Evolutionary conservation across 92 coral and sea anemone genomes (phyloP).

Genomic region (Zoanthus sociatus): DNA sequence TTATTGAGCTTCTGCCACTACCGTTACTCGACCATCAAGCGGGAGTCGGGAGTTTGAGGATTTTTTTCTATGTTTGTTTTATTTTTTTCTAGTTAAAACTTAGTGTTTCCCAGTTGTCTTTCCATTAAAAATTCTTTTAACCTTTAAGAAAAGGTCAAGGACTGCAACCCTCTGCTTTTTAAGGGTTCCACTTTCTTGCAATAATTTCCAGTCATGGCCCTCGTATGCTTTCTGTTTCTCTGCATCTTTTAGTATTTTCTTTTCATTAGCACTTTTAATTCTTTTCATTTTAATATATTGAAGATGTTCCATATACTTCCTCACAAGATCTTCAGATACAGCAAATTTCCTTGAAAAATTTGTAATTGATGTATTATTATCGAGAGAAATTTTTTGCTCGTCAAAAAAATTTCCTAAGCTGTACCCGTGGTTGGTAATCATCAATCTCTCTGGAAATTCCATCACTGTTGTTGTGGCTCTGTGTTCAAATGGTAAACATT

Average conservation of each 20-base stretch:
- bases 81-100: no score
- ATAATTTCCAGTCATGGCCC: background rate
- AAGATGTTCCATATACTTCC: conserved; percentile 11
- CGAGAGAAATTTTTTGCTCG: conserved; percentile 1
- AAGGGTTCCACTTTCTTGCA: conserved; percentile 3
- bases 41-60: no score
- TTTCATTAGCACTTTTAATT: background rate
- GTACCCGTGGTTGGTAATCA: conserved; percentile 15
- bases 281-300: conserved; percentile 1
- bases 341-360: conserved; percentile 17
- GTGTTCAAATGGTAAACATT: background rate
- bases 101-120: no score
- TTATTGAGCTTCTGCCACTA: no score
- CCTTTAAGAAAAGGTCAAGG: background rate
- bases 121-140: no score
- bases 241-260: background rate
- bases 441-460: background rate
- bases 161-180: background rate
- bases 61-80: no score
- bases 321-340: background rate
- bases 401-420: conserved; percentile 19
- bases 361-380: conserved; percentile 2
- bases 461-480: background rate
- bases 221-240: background rate
- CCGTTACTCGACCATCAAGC: no score